Conservation (phyloP, 2,888 invertebrate genomes). For the Cheilosia variabilis region DNA sequence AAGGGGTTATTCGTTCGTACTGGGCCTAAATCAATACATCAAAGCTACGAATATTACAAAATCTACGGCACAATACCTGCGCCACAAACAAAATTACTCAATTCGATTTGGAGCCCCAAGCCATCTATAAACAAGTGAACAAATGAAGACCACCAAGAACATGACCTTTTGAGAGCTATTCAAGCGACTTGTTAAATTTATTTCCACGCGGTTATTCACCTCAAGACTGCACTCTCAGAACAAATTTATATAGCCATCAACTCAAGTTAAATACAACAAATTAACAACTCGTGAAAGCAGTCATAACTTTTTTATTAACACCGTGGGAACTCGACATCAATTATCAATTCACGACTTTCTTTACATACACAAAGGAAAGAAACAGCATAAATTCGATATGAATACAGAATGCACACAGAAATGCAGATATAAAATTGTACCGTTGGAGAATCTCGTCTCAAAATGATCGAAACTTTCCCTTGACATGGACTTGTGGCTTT, state of each 20-base stretch:
- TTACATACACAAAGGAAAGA: not conserved
- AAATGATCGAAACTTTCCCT: not conserved
- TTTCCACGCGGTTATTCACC: not conserved
- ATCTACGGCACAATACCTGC: not conserved
- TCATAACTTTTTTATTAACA: not conserved
- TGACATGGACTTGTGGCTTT: constrained; percentile 12
- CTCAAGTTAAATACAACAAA: not conserved
- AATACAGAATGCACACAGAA: not conserved
- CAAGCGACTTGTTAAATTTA: not conserved
- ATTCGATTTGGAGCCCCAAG: not conserved
- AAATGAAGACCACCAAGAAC: no score
- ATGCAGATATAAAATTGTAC: not conserved
- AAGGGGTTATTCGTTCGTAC: no score
- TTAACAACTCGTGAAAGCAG: constrained; percentile 3
- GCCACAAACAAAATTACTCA: not conserved
- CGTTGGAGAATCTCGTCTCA: not conserved
- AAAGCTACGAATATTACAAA: no score
- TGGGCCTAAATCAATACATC: no score
- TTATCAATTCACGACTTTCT: not conserved
- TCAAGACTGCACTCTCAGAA: not conserved
- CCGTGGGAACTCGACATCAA: not conserved
- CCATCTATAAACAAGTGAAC: no score
- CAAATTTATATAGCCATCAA: not conserved
- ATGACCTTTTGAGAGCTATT: not conserved
- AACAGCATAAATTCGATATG: not conserved